phyloP scores from a whole-genome alignment of 2,113 vertebrate genomes.

The Macquaria australasica region DNA sequence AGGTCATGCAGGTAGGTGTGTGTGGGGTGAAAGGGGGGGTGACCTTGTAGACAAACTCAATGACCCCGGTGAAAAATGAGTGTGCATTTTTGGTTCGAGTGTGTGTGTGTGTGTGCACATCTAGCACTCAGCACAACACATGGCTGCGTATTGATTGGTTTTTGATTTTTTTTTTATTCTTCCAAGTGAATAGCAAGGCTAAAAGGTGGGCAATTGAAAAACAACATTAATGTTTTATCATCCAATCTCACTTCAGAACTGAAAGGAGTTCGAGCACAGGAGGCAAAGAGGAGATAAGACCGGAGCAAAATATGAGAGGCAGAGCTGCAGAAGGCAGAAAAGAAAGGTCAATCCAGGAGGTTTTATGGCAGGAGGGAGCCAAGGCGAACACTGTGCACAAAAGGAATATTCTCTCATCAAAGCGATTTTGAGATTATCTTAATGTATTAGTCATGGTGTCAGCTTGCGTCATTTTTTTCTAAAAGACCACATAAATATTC shows the following conservation, averaged over 20 bases:
- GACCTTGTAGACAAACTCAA: constrained; percentile 49
- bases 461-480: not conserved
- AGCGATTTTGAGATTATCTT: constrained; percentile 51
- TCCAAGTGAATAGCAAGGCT: constrained; percentile 60
- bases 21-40: not conserved
- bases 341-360: constrained; percentile 56
- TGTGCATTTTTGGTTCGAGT: not conserved
- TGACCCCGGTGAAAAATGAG: constrained; percentile 30
- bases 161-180: constrained; percentile 50
- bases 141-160: constrained; percentile 67
- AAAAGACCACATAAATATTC: constrained; percentile 23
- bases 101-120: constrained; percentile 9
- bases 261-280: constrained; percentile 34
- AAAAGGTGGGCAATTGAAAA: constrained; percentile 77
- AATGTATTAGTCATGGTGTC: constrained; percentile 46
- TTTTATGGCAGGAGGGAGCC: constrained; percentile 33
- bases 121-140: constrained; percentile 53
- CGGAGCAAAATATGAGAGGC: constrained; percentile 29
- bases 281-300: constrained; percentile 55
- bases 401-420: constrained; percentile 49
- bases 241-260: constrained; percentile 68
- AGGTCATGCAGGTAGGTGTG: constrained; percentile 8
- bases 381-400: not conserved
- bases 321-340: constrained; percentile 44
- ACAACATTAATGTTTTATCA: constrained; percentile 85